These are phyloP conservation scores for Acleris holmiana DNA, from an alignment of 2,888 invertebrate genomes.

Conservation along the genomic window DNA sequence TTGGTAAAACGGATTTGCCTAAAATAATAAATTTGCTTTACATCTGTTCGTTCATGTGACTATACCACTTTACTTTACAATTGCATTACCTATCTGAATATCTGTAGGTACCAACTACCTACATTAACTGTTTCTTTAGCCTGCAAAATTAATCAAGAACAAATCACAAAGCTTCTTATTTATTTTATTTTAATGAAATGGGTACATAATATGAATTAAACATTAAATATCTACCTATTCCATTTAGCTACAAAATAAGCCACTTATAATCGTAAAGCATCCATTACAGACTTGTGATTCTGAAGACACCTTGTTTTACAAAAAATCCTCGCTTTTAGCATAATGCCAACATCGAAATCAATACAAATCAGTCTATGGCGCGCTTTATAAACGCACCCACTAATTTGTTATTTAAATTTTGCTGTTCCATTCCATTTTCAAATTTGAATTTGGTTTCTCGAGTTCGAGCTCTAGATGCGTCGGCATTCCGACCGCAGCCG, in stretches of 20 bases:
- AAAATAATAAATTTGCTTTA: too few relatives aligned
- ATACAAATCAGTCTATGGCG: slow-evolving; percentile 67
- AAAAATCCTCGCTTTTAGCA: slow-evolving; percentile 45
- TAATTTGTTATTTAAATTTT: slow-evolving; percentile 80
- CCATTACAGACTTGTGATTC: slow-evolving; percentile 27
- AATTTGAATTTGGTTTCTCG: slow-evolving; percentile 65
- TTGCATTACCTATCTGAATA: too few relatives aligned
- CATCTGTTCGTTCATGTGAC: too few relatives aligned
- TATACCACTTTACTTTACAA: too few relatives aligned
- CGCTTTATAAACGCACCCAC: slow-evolving; percentile 70
- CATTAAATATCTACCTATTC: neutral
- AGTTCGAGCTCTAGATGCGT: slow-evolving; percentile 58
- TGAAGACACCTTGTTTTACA: slow-evolving; percentile 23
- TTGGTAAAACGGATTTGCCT: too few relatives aligned
- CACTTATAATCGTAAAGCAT: slow-evolving; percentile 11
- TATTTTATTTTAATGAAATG: neutral
- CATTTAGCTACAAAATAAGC: too few relatives aligned
- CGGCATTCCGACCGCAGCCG: slow-evolving; percentile 46
- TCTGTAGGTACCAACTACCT: too few relatives aligned
- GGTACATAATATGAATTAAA: slow-evolving; percentile 2
- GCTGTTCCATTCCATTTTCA: slow-evolving; percentile 68
- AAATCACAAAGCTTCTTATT: too few relatives aligned
- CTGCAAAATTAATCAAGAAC: too few relatives aligned
- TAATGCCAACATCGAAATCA: slow-evolving; percentile 65
- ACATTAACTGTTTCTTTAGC: too few relatives aligned